phyloP scores from a whole-genome alignment of 1,140 invertebrate genomes.

The Hyposmocoma kahamanoa region DNA sequence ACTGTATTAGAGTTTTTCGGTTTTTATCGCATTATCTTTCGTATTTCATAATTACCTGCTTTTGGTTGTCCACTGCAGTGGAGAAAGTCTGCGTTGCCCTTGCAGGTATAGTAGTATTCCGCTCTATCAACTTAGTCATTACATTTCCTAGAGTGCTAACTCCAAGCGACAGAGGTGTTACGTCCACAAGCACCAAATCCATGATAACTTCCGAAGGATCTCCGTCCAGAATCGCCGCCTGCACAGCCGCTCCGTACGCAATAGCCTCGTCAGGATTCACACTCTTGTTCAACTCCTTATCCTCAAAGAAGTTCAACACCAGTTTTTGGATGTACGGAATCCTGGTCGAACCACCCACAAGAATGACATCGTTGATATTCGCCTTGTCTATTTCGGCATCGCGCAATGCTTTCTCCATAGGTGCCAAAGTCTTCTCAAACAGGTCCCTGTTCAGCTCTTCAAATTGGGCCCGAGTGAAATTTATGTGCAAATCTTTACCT shows the following conservation, averaged over 20 bases:
- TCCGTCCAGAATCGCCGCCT: background rate
- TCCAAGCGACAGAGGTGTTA: background rate
- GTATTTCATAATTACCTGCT: background rate
- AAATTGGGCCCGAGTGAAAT: background rate
- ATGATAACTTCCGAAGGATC: background rate
- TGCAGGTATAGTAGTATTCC: background rate
- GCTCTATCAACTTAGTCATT: background rate
- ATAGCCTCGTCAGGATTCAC: background rate
- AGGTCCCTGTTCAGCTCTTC: background rate
- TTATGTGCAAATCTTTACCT: background rate
- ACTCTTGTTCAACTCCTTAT: conserved; percentile 75
- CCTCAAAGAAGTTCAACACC: background rate
- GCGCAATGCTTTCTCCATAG: background rate
- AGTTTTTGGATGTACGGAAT: background rate
- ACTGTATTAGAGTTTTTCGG: too few relatives aligned
- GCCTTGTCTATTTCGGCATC: background rate
- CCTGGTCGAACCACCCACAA: background rate
- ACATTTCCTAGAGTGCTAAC: background rate
- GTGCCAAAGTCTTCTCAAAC: background rate
- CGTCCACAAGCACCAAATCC: conserved; percentile 1
- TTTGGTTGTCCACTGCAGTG: background rate
- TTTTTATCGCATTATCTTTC: too few relatives aligned
- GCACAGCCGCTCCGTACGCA: background rate
- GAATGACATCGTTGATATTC: background rate
- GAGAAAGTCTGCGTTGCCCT: background rate